Percentiles rank a stretch among this genome's conserved stretches.
Conservation (phyloP, 2,797 vertebrate genomes). For the Nothura maculosa region DNA sequence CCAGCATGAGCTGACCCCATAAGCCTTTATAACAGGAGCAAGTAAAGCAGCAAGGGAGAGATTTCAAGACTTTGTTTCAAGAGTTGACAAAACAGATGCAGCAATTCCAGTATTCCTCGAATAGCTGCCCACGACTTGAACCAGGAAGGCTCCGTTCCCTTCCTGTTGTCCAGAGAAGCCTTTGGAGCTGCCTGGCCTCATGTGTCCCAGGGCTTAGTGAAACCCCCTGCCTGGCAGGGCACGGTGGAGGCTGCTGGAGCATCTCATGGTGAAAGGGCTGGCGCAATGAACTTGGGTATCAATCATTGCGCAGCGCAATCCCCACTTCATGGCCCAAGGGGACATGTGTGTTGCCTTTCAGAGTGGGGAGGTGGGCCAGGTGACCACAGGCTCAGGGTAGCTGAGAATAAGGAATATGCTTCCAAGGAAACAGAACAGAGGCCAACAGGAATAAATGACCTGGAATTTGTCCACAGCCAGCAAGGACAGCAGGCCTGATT, state of each 20-base stretch:
- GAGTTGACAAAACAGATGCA: neutral
- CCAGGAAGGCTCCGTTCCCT: neutral
- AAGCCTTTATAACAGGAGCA: neutral
- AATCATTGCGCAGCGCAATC: neutral
- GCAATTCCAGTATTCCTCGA: neutral
- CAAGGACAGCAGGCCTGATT: neutral
- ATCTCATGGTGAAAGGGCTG: neutral
- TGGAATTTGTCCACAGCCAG: neutral
- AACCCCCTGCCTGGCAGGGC: neutral
- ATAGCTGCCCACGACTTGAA: neutral
- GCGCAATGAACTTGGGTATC: neutral
- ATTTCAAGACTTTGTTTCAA: neutral
- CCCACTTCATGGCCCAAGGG: rapidly evolving
- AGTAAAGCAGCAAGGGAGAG: neutral
- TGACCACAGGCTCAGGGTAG: neutral
- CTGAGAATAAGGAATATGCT: neutral
- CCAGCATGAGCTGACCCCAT: neutral
- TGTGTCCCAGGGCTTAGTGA: neutral
- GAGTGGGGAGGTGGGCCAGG: neutral
- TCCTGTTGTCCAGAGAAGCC: neutral
- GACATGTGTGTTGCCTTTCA: neutral
- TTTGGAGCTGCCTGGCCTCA: neutral
- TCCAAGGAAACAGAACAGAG: neutral
- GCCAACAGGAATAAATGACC: neutral
- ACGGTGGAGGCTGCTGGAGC: neutral